These are phyloP conservation scores for Sarcophaga carnaria DNA, from an alignment of 2,888 invertebrate genomes.

Conservation along the genomic window DNA sequence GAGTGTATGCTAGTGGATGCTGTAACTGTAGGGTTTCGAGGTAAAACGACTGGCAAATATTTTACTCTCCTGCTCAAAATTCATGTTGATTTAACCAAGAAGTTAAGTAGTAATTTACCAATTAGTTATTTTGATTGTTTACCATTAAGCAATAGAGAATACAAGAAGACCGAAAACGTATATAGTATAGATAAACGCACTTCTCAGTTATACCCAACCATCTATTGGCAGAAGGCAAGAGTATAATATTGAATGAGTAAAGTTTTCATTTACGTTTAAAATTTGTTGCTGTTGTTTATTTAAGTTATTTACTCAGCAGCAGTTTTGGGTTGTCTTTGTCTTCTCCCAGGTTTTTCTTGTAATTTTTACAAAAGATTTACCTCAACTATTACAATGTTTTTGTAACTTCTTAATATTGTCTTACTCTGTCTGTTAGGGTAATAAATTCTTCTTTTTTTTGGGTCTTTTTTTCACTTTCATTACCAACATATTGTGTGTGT, in stretches of 20 bases:
- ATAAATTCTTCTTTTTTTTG: conserved; percentile 36
- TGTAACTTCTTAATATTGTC: background rate
- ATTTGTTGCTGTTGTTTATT: background rate
- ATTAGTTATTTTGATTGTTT: conserved; percentile 70
- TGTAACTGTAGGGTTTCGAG: conserved; percentile 7
- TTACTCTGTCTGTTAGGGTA: conserved; percentile 31
- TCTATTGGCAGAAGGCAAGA: background rate
- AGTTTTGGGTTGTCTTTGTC: background rate
- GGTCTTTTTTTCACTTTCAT: too few species aligned
- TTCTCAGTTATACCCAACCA: too few species aligned
- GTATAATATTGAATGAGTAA: conserved; percentile 1
- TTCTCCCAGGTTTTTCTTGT: conserved; percentile 1
- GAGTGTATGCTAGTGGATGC: background rate
- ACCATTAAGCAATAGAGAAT: conserved; percentile 62
- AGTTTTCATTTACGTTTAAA: conserved; percentile 7
- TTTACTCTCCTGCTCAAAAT: conserved; percentile 55
- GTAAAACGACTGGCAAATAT: conserved; percentile 44
- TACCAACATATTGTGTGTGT: too few species aligned
- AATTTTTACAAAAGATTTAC: conserved; percentile 23
- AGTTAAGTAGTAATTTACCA: conserved; percentile 68
- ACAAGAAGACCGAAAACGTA: background rate
- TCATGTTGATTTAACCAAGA: conserved; percentile 68
- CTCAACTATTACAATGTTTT: background rate
- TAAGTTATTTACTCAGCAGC: background rate
- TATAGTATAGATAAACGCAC: background rate